Evolutionary conservation across 2,888 invertebrate genomes (phyloP).

Genomic region (Drosophila kanekoi): DNA sequence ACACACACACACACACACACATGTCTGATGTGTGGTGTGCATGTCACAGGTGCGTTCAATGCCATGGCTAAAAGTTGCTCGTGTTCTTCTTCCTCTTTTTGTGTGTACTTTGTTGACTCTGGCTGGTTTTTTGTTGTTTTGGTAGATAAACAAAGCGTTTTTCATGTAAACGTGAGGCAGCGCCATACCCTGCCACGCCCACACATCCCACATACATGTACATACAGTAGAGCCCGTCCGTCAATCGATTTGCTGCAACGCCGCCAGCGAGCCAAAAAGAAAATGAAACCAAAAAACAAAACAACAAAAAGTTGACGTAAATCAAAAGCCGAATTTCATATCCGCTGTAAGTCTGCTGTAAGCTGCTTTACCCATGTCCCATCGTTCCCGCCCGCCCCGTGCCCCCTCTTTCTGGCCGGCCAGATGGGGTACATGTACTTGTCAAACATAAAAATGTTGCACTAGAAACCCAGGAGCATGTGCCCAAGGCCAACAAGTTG

Average conservation of each 20-base stretch:
- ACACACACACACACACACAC: constrained; percentile 34
- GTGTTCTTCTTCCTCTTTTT: constrained; percentile 22
- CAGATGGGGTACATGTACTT: constrained; percentile 36
- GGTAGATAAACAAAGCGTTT: constrained; percentile 78
- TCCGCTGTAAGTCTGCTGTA: constrained; percentile 81
- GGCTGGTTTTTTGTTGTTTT: constrained; percentile 57
- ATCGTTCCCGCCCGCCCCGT: too few relatives aligned
- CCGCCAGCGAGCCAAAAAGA: constrained; percentile 49
- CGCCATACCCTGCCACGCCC: constrained; percentile 45
- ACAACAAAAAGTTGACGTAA: constrained; percentile 66
- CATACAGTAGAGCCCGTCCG: constrained; percentile 48
- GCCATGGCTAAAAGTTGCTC: constrained; percentile 45
- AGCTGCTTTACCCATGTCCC: constrained; percentile 63
- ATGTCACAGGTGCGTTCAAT: constrained; percentile 75
- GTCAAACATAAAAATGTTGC: constrained; percentile 46
- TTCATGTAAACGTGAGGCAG: constrained; percentile 50
- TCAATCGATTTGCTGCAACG: constrained; percentile 75
- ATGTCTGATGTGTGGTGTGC: constrained; percentile 44
- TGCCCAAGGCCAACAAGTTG: constrained; percentile 11
- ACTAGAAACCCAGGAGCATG: constrained; percentile 4
- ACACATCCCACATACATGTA: constrained; percentile 18
- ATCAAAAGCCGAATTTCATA: constrained; percentile 80
- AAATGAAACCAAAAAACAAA: constrained; percentile 36
- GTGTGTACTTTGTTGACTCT: constrained; percentile 62
- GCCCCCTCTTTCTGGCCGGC: neutral